Percentiles rank a stretch among this genome's conserved stretches.
Evolutionary conservation across 1,140 invertebrate species (phyloP).

Genomic region (Dreissena polymorpha): DNA sequence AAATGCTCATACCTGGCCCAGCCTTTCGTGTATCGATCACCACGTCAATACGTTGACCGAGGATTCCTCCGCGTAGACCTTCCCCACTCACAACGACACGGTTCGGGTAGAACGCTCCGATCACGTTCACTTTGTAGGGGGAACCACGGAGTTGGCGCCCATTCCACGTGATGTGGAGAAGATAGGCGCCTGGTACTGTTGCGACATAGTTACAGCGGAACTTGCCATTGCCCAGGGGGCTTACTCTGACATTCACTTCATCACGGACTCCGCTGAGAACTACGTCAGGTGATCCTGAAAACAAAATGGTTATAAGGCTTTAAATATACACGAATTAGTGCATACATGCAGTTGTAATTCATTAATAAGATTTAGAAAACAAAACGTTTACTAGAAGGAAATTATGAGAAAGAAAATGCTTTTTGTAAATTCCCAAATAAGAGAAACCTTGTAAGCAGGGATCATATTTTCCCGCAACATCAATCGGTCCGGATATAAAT

Average conservation of each 20-base stretch:
- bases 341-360: too few relatives aligned
- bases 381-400: too few relatives aligned
- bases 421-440: too few relatives aligned
- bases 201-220: constrained; percentile 93
- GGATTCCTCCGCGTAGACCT: constrained; percentile 93
- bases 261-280: constrained; percentile 87
- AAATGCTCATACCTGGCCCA: constrained; percentile 83
- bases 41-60: constrained; percentile 95
- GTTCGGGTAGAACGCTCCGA: constrained; percentile 87
- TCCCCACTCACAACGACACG: constrained; percentile 95
- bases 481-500: too few relatives aligned
- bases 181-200: constrained; percentile 81
- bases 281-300: constrained; percentile 85
- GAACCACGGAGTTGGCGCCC: constrained; percentile 93
- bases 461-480: too few relatives aligned
- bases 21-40: constrained; percentile 98
- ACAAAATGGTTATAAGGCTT: neutral
- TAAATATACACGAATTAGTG: too few relatives aligned
- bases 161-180: constrained; percentile 96
- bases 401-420: too few relatives aligned
- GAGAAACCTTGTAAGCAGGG: too few relatives aligned
- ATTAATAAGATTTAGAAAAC: too few relatives aligned
- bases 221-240: constrained; percentile 85
- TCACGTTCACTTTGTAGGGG: constrained; percentile 93
- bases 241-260: constrained; percentile 80